Base-by-base conservation (phyloP, 2,797 vertebrate species). In the Lacerta viridis region DNA sequence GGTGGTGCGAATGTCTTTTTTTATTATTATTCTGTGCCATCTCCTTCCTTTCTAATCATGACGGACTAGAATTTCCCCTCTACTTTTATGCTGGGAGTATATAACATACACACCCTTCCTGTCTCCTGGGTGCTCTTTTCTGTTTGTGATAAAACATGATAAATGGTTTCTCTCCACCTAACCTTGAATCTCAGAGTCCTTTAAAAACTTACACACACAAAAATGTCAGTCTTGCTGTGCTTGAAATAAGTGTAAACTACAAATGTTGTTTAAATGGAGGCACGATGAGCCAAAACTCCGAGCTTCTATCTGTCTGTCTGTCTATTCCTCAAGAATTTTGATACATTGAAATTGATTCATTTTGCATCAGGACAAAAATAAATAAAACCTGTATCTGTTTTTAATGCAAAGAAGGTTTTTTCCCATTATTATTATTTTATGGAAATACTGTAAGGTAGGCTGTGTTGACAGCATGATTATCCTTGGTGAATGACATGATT, bases 121-220 rank as follows among this genome's bases (percentile, higher is more conserved):
- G 36, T 91, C 82, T 75, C 29, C 27, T 88, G 69, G 11, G 61
- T 81, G 89, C 50, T 80, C 9, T 64, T 85, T 78, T 80, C 72
- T 87, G 4, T 36, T 95, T 46, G 87, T 87, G 79, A 88, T 92
- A 89, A 93, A 93, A 89, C 43, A 78, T 66, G 66, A 94, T 87
- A 86, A 92, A 93, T 76, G 84, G 66, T 76, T 80, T 93, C n/a
- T 89, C 88, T 89, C 88, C 86, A 64, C 71, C 83, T 92, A 89
- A 92, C 81, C 90, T 93, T 90, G 80, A 89, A 27, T 1, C 88
- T 64, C 74, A 0, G 0, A 84, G 64, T 61, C 29, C 69, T 93
- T 94, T 93, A 90, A 92, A 61, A 91, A 77, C 1, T 80, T 89
- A 29, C 8, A 41, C 61, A n/a, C 29, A 46, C 33, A 39, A 76